Conservation (phyloP, 2,113 vertebrate species). For the Corydoras sp. region DNA sequence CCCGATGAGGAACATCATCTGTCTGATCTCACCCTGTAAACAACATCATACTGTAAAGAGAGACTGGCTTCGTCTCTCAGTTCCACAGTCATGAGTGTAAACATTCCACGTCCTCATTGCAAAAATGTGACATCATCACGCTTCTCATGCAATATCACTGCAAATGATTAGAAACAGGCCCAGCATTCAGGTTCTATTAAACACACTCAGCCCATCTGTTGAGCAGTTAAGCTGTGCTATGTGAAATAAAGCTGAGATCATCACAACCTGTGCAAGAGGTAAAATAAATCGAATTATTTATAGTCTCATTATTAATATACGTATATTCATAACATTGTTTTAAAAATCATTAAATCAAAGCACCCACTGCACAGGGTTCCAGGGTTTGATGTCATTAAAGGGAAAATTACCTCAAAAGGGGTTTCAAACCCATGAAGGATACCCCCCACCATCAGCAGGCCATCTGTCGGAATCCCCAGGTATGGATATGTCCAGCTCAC, state of each 20-base stretch:
- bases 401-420: constrained; percentile 67
- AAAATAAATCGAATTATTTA: neutral
- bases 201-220: constrained; percentile 9
- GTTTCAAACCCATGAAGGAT: constrained; percentile 67
- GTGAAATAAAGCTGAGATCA: constrained; percentile 1
- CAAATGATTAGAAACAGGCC: neutral
- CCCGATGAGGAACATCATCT: constrained; percentile 72
- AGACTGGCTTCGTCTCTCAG: no score
- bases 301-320: no score
- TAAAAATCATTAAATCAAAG: neutral
- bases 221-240: neutral
- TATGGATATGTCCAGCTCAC: constrained; percentile 69
- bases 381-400: neutral
- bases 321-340: no score
- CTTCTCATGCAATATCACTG: neutral
- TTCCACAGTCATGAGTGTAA: no score
- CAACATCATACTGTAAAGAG: neutral
- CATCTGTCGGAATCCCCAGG: constrained; percentile 66
- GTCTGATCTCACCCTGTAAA: constrained; percentile 68
- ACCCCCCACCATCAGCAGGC: constrained; percentile 69
- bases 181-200: neutral
- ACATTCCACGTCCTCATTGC: neutral
- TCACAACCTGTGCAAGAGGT: neutral
- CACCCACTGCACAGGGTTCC: neutral
- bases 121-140: neutral